phyloP scores from a whole-genome alignment of 2,113 vertebrate genomes.

The Conger conger region DNA sequence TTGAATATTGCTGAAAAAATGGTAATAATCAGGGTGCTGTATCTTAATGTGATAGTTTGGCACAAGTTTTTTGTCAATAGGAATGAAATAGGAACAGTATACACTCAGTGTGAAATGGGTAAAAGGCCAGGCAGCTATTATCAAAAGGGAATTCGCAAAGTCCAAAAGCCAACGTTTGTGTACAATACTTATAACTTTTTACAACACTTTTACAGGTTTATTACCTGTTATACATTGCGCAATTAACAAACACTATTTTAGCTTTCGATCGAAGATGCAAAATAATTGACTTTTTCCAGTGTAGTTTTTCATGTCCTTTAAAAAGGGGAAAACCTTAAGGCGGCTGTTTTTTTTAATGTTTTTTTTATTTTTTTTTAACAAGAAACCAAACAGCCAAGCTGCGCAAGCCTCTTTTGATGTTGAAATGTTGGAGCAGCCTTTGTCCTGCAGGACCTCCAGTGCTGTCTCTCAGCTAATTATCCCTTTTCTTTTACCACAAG shows the following conservation, averaged over 20 bases:
- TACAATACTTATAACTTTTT: neutral
- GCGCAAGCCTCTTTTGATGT: neutral
- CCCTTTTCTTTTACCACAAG: neutral
- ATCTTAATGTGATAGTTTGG: neutral
- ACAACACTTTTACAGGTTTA: neutral
- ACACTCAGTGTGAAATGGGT: neutral
- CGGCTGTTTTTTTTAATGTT: neutral
- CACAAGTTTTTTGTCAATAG: neutral
- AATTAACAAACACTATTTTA: neutral
- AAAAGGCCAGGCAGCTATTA: neutral
- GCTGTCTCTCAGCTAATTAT: neutral
- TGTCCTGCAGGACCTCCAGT: neutral
- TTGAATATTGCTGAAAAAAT: neutral
- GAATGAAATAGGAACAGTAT: neutral
- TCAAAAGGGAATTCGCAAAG: constrained; percentile 10
- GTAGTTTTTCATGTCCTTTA: neutral
- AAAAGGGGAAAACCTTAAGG: neutral
- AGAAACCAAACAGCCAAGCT: neutral
- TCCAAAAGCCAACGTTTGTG: neutral
- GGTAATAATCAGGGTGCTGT: neutral
- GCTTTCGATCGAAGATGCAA: neutral
- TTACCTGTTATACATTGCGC: neutral
- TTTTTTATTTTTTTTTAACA: neutral
- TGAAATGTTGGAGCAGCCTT: neutral
- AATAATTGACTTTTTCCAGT: neutral